Evolutionary conservation across 2,888 invertebrate genomes (phyloP).

Genomic region (Liodrosophila aerea): DNA sequence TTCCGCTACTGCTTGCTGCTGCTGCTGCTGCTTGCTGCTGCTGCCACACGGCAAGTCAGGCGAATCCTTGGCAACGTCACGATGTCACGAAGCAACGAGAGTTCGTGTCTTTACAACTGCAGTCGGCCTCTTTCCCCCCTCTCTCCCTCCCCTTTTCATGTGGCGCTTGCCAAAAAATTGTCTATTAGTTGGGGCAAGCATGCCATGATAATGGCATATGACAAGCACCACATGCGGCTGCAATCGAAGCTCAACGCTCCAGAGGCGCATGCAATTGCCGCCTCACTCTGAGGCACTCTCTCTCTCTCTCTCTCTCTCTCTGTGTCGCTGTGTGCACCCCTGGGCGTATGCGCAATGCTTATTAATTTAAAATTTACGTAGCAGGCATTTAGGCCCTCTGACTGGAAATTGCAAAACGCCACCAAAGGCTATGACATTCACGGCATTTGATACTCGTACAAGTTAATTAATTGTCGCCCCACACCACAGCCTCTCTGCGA

Average conservation of each 20-base stretch:
- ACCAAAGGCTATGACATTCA: constrained; percentile 50
- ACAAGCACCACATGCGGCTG: constrained; percentile 74
- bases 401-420: constrained; percentile 47
- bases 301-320: neutral
- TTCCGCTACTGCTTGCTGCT: constrained; percentile 66
- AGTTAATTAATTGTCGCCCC: constrained; percentile 78
- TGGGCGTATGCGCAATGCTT: constrained; percentile 60
- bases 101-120: constrained; percentile 24
- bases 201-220: constrained; percentile 75
- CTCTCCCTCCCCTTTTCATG: constrained; percentile 28
- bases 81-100: constrained; percentile 50
- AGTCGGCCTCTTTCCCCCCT: constrained; percentile 9
- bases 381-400: constrained; percentile 57
- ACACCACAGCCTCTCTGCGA: constrained; percentile 11
- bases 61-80: constrained; percentile 73
- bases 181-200: constrained; percentile 76
- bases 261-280: too few species aligned
- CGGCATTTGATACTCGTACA: constrained; percentile 73
- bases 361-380: constrained; percentile 77
- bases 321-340: constrained; percentile 8
- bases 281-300: neutral
- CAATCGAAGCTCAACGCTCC: constrained; percentile 45
- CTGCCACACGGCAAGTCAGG: constrained; percentile 3
- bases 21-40: neutral
- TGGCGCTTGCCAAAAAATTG: constrained; percentile 75